phyloP scores from a whole-genome alignment of 2,113 vertebrate genomes.

The Ginglymostoma cirratum region DNA sequence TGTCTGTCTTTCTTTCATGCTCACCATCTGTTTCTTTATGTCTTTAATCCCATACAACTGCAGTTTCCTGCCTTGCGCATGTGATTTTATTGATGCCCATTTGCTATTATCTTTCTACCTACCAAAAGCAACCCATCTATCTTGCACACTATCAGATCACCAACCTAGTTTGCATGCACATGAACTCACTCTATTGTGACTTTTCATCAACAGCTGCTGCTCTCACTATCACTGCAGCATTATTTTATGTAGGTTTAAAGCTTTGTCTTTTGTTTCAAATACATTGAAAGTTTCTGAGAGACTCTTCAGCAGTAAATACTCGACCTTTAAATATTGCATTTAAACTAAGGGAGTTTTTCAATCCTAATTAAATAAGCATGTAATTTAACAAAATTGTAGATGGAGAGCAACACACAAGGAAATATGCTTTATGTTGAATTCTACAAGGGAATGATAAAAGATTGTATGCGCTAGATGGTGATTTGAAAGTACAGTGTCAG shows the following conservation, averaged over 20 bases:
- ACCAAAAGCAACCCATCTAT: conserved; percentile 26
- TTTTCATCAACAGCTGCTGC: conserved; percentile 18
- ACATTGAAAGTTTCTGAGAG: background rate
- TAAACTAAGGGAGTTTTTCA: background rate
- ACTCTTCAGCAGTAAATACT: background rate
- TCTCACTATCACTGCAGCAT: background rate
- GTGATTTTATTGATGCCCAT: conserved; percentile 29
- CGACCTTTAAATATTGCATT: background rate
- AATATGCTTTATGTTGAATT: background rate
- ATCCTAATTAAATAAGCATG: background rate
- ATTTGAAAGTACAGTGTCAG: background rate
- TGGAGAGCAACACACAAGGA: background rate
- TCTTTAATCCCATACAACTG: conserved; percentile 15
- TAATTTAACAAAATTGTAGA: background rate
- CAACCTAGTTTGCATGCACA: background rate
- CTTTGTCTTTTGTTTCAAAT: background rate
- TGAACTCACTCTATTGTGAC: conserved; percentile 18
- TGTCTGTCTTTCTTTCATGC: conserved; percentile 13
- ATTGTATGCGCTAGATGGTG: background rate
- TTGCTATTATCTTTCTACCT: conserved; percentile 23
- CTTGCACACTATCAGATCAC: conserved; percentile 25
- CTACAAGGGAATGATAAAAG: background rate
- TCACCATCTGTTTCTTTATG: conserved; percentile 33
- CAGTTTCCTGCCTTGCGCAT: conserved; percentile 5
- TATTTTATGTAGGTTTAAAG: background rate